Percentiles rank a stretch among this genome's conserved stretches.
Evolutionary conservation across 2,888 invertebrate genomes (phyloP).

Genomic region (Danaus chrysippus): DNA sequence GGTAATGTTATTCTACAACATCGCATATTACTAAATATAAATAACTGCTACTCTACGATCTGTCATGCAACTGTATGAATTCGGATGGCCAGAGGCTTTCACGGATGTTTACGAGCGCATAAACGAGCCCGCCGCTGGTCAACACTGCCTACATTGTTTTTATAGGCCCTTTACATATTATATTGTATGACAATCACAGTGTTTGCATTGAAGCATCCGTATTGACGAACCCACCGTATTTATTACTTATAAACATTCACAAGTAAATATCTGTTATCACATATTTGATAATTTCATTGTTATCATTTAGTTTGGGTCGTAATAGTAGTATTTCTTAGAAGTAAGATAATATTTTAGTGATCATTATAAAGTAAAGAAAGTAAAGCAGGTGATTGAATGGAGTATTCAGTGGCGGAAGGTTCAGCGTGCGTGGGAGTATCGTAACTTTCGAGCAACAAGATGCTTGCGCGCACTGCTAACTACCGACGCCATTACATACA

Average conservation of each 20-base stretch:
- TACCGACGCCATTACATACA: slow-evolving; percentile 57
- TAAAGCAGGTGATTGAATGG: slow-evolving; percentile 36
- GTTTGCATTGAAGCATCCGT: slow-evolving; percentile 12
- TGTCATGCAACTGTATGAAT: slow-evolving; percentile 25
- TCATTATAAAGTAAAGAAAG: slow-evolving; percentile 4
- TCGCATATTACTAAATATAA: slow-evolving; percentile 10
- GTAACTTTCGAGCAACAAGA: slow-evolving; percentile 74
- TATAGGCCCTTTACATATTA: slow-evolving; percentile 15
- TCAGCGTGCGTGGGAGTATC: slow-evolving; percentile 50
- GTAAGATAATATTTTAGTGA: slow-evolving; percentile 2
- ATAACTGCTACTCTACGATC: slow-evolving; percentile 7
- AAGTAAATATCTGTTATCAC: not conserved
- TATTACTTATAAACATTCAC: not conserved
- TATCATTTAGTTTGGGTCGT: no score
- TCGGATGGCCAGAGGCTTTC: slow-evolving; percentile 24
- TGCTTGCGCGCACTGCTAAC: slow-evolving; percentile 67
- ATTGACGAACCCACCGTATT: not conserved
- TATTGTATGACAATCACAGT: slow-evolving; percentile 15
- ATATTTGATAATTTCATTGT: not conserved
- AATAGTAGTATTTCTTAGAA: not conserved
- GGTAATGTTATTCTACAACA: not conserved
- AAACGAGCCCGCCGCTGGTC: slow-evolving; percentile 38
- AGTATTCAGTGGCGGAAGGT: slow-evolving; percentile 37
- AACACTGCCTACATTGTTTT: slow-evolving; percentile 32
- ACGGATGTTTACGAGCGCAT: slow-evolving; percentile 35